A percentile compares a stretch with the other conserved stretches of the same genome.
Conservation (phyloP, 2,113 vertebrate species). For the Peucedramus taeniatus region DNA sequence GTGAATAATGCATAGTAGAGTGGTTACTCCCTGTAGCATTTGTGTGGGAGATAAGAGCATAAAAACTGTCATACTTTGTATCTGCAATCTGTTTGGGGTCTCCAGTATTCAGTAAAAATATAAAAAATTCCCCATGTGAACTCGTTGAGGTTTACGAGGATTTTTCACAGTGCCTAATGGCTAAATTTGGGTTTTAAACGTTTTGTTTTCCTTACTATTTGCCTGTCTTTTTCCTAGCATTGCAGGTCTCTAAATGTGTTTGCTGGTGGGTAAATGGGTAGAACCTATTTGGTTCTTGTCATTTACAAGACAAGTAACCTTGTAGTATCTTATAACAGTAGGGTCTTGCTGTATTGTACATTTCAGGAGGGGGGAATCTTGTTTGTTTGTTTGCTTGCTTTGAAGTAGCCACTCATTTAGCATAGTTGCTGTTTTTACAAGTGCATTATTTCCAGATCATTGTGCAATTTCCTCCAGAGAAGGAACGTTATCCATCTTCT, state of each 20-base stretch:
- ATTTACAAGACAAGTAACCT: too few relatives aligned
- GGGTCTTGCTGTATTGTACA: not conserved
- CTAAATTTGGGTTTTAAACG: not conserved
- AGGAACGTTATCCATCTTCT: not conserved
- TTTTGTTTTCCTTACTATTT: not conserved
- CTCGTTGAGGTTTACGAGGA: not conserved
- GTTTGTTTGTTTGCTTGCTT: not conserved
- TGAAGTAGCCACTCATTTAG: not conserved
- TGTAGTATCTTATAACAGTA: not conserved
- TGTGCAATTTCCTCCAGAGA: not conserved
- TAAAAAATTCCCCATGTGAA: not conserved
- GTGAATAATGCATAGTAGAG: not conserved
- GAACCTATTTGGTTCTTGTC: not conserved
- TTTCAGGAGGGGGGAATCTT: accelerated
- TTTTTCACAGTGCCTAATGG: not conserved
- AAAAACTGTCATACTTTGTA: not conserved
- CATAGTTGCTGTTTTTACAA: not conserved
- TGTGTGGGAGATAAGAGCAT: not conserved
- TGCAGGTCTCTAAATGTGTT: not conserved
- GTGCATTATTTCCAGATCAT: not conserved
- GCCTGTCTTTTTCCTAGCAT: not conserved
- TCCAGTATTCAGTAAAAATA: not conserved
- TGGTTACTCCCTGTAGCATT: not conserved
- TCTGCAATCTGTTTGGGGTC: not conserved
- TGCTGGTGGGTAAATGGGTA: not conserved